These are phyloP conservation scores for Brienomyrus brachyistius DNA, from an alignment of 2,113 vertebrate species.

Conservation along the genomic window DNA sequence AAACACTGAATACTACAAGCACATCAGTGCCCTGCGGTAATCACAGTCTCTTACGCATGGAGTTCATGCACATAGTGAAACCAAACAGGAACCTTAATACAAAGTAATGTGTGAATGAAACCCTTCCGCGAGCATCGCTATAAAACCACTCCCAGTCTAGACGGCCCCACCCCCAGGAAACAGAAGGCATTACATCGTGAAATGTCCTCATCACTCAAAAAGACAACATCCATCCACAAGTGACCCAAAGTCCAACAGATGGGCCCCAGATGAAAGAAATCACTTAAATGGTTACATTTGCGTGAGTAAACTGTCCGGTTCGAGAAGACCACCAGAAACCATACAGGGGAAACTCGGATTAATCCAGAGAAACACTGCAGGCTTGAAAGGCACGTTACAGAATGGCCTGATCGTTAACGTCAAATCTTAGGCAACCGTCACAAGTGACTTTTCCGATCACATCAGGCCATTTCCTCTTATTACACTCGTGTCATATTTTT, in stretches of 20 bases:
- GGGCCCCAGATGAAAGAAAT: neutral
- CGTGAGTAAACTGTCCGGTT: neutral
- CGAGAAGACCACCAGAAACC: neutral
- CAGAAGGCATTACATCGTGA: constrained; percentile 5
- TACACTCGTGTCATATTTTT: neutral
- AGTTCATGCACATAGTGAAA: constrained; percentile 16
- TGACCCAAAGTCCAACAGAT: neutral
- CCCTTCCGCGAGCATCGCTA: neutral
- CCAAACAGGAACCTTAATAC: neutral
- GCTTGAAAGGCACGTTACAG: neutral
- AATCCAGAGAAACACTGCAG: neutral
- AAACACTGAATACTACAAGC: constrained; percentile 19
- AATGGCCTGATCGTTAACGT: neutral
- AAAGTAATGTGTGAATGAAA: neutral
- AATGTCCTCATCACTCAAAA: constrained; percentile 8
- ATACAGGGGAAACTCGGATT: neutral
- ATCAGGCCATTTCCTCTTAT: neutral
- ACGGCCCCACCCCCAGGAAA: neutral
- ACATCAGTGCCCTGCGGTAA: neutral
- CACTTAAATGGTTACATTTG: neutral
- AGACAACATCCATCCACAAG: neutral
- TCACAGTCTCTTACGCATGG: constrained; percentile 15
- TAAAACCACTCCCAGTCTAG: neutral
- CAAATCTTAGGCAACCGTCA: neutral
- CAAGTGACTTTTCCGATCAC: neutral